These are phyloP conservation scores for Sterrhoptilus dennistouni DNA, from an alignment of 2,113 vertebrate species.

Conservation along the genomic window DNA sequence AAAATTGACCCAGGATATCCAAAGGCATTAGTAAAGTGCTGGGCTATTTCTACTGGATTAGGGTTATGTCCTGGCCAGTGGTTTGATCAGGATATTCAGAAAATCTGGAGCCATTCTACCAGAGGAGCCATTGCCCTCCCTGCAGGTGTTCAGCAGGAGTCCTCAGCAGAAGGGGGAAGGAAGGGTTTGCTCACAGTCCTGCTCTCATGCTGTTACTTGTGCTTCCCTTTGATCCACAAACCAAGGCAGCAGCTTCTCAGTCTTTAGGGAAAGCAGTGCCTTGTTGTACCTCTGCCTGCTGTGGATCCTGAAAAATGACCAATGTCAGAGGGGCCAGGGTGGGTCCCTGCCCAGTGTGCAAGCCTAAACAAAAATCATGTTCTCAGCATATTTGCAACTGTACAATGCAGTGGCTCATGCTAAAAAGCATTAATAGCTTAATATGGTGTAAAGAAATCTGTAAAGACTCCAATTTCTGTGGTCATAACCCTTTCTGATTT, in stretches of 20 bases:
- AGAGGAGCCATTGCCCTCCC: not conserved
- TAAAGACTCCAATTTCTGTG: not conserved
- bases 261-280: not conserved
- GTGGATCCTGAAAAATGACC: not conserved
- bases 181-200: not conserved
- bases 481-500: not conserved
- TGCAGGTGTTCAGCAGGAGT: not conserved
- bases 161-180: not conserved
- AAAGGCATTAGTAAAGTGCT: not conserved
- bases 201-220: not conserved
- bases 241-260: not conserved
- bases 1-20: not conserved
- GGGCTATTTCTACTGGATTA: not conserved
- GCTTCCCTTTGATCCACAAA: not conserved
- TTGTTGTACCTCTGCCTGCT: not conserved
- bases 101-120: not conserved
- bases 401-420: not conserved
- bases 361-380: not conserved
- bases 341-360: rapidly evolving
- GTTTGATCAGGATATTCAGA: not conserved
- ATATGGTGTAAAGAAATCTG: not conserved
- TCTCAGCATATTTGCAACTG: rapidly evolving
- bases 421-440: not conserved
- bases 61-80: not conserved
- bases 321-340: rapidly evolving